Percentiles rank a stretch among this genome's conserved stretches.
phyloP scores from a whole-genome alignment of 2,888 invertebrate species.

The Agrochola circellaris region DNA sequence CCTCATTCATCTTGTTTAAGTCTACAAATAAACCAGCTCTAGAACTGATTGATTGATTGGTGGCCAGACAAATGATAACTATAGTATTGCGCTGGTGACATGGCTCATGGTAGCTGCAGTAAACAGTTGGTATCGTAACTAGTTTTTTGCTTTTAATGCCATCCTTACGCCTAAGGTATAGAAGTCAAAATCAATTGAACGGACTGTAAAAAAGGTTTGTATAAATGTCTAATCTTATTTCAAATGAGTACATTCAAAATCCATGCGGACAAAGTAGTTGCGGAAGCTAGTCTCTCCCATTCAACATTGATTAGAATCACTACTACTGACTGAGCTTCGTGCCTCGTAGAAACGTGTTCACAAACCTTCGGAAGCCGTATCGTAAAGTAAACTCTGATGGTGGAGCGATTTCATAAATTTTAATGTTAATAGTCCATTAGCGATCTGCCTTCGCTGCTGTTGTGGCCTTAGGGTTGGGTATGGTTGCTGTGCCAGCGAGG shows the following conservation, averaged over 20 bases:
- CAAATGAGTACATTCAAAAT: neutral
- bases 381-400: conserved; percentile 52
- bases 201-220: no score
- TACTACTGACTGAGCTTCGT: neutral
- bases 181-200: no score
- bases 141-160: no score
- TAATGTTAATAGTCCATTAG: conserved; percentile 51
- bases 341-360: conserved; percentile 8
- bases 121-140: no score
- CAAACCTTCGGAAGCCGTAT: conserved; percentile 35
- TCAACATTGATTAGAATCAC: conserved; percentile 29
- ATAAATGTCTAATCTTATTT: no score
- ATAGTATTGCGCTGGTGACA: no score
- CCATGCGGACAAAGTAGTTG: neutral
- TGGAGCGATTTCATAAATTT: conserved; percentile 60
- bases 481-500: conserved; percentile 32
- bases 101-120: no score
- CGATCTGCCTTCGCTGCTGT: conserved; percentile 36
- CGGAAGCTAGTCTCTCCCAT: neutral
- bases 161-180: no score
- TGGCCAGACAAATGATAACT: neutral
- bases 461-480: conserved; percentile 39
- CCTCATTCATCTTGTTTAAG: neutral
- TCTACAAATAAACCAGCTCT: neutral
- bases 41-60: neutral